Evolutionary conservation across 1,140 invertebrate genomes (phyloP), one percentile per base, ranked within the genome.

Genomic region (Neodiprion fabricii): DNA sequence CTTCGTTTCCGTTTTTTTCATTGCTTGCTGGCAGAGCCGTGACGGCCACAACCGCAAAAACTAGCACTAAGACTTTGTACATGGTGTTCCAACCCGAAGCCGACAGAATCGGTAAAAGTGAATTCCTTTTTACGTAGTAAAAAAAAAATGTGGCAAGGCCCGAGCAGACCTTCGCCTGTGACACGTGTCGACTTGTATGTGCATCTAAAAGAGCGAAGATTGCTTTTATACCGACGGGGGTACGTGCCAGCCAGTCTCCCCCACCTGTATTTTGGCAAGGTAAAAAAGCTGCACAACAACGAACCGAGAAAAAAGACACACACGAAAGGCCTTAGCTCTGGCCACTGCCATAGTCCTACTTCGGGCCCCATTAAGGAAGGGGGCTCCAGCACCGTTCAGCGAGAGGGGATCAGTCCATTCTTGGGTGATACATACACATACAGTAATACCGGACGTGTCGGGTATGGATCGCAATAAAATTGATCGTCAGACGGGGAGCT

Each of bases 21-120:
- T 94, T 92, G 77, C 76, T 85, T 14, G 93, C 91, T 67, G 94
- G 94, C 72, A 93, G 87, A 40, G 93, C 91, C 78, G 88, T 79
- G 78, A 88, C 89, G 48, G 88, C 83, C 50, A 89, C 89, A 77
- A 88, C 85, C 79, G 91, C 11, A 17, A 61, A 61, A 61, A 12
- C 53, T 61, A 61, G 53, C 53, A 61, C 53, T 61, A 61, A 61
- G 53, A 61, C 53, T 61, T 8, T 61, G 53, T 61, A 61, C 53
- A 61, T 61, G 11, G 11, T 61, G 53, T 61, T 17, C n/a, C 11
- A 14, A 12, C 53, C 53, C 11, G 11, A 61, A 17, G 11, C 2
- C n/a, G n/a, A 14, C 53, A 61, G 53, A 17, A 61, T 61, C 53
- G n/a, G 53, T 61, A 61, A 61, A 61, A 61, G 53, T 61, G 53